Percentiles rank a stretch among this genome's conserved stretches.
Conservation (phyloP, 2,888 invertebrate genomes). For the Polymixis flavicincta region DNA sequence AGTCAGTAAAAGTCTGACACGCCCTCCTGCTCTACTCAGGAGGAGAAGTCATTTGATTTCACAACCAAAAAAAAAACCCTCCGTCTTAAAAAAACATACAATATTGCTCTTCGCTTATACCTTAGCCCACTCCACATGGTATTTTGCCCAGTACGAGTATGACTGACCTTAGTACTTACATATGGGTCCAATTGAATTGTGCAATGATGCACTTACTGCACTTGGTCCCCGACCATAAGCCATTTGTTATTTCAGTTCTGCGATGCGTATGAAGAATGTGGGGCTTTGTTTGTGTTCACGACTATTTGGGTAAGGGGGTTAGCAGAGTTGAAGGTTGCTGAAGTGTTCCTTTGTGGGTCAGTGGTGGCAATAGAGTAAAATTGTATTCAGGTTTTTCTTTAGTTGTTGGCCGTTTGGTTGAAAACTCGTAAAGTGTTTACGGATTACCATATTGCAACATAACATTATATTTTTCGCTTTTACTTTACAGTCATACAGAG, state of each 20-base stretch:
- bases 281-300: constrained; percentile 6
- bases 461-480: too few species aligned
- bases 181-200: constrained; percentile 78
- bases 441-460: neutral
- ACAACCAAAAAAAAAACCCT: too few species aligned
- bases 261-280: constrained; percentile 24
- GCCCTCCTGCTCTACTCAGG: too few species aligned
- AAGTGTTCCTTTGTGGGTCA: neutral
- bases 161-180: constrained; percentile 74
- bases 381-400: neutral
- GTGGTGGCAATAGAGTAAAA: neutral
- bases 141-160: constrained; percentile 45
- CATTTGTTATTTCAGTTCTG: constrained; percentile 59
- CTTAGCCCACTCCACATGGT: constrained; percentile 41
- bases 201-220: constrained; percentile 61
- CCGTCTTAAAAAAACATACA: too few species aligned
- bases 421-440: neutral
- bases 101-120: constrained; percentile 25
- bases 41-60: too few species aligned
- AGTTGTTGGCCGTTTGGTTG: neutral
- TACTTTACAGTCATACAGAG: too few species aligned
- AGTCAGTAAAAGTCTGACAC: too few species aligned
- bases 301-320: neutral
- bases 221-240: constrained; percentile 57
- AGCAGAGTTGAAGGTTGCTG: neutral